A percentile compares a stretch with the other conserved stretches of the same genome.
Evolutionary conservation across 2,797 vertebrate genomes (phyloP).

Genomic region (Enteromius thamalakanensis): DNA sequence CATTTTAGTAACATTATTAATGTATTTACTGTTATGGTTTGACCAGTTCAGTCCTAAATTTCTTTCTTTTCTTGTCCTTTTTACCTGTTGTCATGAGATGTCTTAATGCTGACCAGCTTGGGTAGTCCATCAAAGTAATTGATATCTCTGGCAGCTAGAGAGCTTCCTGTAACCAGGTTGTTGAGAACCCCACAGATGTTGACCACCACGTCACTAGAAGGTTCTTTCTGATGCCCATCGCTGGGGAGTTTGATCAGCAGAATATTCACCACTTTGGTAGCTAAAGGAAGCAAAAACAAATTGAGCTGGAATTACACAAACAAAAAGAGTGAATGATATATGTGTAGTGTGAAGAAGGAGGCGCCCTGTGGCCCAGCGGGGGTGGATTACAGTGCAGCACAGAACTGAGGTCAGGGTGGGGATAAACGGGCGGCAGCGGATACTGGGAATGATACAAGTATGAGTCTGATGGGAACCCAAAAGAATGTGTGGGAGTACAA

Average conservation of each 20-base stretch:
- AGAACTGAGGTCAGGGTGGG: conserved; percentile 32
- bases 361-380: not conserved
- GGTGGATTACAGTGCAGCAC: conserved; percentile 2
- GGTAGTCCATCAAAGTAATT: conserved; percentile 89
- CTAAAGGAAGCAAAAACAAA: conserved; percentile 67
- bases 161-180: conserved; percentile 88
- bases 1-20: not conserved
- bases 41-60: not conserved
- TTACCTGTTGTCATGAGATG: conserved; percentile 85
- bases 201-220: conserved; percentile 84
- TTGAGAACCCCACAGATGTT: conserved; percentile 94
- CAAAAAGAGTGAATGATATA: conserved; percentile 9
- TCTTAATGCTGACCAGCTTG: conserved; percentile 92
- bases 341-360: conserved; percentile 4
- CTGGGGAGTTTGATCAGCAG: conserved; percentile 88
- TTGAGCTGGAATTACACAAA: conserved; percentile 11
- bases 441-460: conserved; percentile 23
- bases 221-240: conserved; percentile 80
- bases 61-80: not conserved
- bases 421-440: not conserved
- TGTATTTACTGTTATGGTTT: not conserved
- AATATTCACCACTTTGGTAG: conserved; percentile 88
- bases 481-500: conserved; percentile 24
- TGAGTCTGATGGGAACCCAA: conserved; percentile 19
- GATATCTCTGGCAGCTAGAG: conserved; percentile 87